These are phyloP conservation scores for Macrotus californicus DNA, from an alignment of 2,113 vertebrate genomes.

Conservation along the genomic window DNA sequence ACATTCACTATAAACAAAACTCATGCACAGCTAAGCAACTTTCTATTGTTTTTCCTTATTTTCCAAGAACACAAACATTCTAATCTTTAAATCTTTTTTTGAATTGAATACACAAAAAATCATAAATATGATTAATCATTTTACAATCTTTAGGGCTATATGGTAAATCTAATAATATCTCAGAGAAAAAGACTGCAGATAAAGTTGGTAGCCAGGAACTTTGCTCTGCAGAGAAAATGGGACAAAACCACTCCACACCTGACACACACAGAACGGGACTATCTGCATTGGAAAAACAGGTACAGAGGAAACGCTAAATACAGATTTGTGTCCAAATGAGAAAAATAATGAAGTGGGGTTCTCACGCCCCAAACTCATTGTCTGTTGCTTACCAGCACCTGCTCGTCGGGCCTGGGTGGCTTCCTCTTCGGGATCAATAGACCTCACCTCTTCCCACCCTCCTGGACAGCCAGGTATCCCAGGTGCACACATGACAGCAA, in stretches of 20 bases:
- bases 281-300: not conserved
- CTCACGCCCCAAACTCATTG: not conserved
- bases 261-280: not conserved
- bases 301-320: not conserved
- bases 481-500: conserved; percentile 52
- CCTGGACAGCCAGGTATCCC: conserved; percentile 40
- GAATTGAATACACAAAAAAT: not conserved
- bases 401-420: not conserved
- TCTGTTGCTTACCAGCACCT: conserved; percentile 60
- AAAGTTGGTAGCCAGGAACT: not conserved
- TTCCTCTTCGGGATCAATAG: conserved; percentile 11
- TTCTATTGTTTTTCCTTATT: not conserved
- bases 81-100: conserved; percentile 3
- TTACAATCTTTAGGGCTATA: not conserved
- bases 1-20: not conserved
- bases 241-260: not conserved
- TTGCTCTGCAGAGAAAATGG: not conserved
- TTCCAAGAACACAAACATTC: not conserved
- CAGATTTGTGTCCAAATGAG: not conserved
- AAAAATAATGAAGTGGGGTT: not conserved
- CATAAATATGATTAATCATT: not conserved
- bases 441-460: conserved; percentile 52
- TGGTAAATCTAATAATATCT: not conserved
- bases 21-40: not conserved
- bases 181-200: not conserved